A percentile compares a stretch with the other conserved stretches of the same genome.
phyloP scores from a whole-genome alignment of 2,888 invertebrate species.

The Cabera pusaria region DNA sequence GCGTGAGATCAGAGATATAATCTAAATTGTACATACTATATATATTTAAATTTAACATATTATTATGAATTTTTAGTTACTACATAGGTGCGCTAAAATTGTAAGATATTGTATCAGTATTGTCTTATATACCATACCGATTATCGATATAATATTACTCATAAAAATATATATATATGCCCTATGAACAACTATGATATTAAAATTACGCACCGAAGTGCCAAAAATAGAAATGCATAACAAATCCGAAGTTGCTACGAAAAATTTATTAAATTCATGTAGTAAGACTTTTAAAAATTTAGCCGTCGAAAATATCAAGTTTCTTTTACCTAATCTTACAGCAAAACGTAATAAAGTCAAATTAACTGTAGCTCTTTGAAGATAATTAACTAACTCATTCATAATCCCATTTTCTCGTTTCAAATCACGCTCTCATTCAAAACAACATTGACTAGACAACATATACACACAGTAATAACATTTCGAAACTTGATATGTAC shows the following conservation, averaged over 20 bases:
- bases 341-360: slow-evolving; percentile 11
- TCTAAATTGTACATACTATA: not conserved
- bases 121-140: slow-evolving; percentile 18
- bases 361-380: slow-evolving; percentile 13
- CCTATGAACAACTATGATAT: too few relatives aligned
- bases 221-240: too few relatives aligned
- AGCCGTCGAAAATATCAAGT: slow-evolving; percentile 5
- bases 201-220: too few relatives aligned
- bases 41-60: not conserved
- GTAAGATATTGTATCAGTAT: slow-evolving; percentile 10
- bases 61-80: slow-evolving; percentile 2
- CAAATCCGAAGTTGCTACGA: too few relatives aligned
- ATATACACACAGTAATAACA: slow-evolving; percentile 18
- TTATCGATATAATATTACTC: too few relatives aligned
- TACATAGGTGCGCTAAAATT: slow-evolving; percentile 6
- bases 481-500: slow-evolving; percentile 33
- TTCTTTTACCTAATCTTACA: slow-evolving; percentile 7
- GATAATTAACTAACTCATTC: slow-evolving; percentile 13
- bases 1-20: slow-evolving; percentile 19
- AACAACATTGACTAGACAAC: slow-evolving; percentile 30
- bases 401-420: slow-evolving; percentile 14
- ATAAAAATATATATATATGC: slow-evolving; percentile 17
- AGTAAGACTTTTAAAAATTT: too few relatives aligned
- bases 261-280: too few relatives aligned
- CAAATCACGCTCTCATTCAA: slow-evolving; percentile 8